Conservation (phyloP, 1,140 invertebrate genomes). For the Drosophila nebulosa region DNA sequence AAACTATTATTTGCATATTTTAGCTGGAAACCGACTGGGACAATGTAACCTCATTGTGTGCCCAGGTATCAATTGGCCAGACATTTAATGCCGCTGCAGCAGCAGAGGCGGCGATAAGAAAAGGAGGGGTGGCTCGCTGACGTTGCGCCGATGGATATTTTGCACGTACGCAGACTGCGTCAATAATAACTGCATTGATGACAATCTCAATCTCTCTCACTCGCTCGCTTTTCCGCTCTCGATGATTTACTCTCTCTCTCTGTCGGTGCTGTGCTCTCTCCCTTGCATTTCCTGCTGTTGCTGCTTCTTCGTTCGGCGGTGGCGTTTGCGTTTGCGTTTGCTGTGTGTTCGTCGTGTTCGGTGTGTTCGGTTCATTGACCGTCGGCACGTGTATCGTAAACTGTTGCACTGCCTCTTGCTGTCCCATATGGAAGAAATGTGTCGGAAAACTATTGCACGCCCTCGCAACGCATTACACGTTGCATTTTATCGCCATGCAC, state of each 20-base stretch:
- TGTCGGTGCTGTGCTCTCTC: not conserved
- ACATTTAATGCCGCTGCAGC: not conserved
- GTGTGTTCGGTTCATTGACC: slow-evolving; percentile 72
- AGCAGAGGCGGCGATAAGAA: not conserved
- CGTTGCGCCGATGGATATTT: slow-evolving; percentile 9
- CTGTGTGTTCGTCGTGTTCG: slow-evolving; percentile 10
- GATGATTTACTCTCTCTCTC: not conserved
- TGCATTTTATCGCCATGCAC: slow-evolving; percentile 73
- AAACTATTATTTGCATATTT: not conserved
- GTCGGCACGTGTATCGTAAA: slow-evolving; percentile 68
- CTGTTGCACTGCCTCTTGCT: slow-evolving; percentile 61
- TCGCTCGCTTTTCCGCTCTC: no score
- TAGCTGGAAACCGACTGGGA: not conserved
- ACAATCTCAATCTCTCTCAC: slow-evolving; percentile 16
- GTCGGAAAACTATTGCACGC: slow-evolving; percentile 58
- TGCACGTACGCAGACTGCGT: slow-evolving; percentile 60
- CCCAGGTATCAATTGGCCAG: not conserved
- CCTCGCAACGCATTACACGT: slow-evolving; percentile 54
- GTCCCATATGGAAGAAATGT: not conserved
- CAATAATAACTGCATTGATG: slow-evolving; percentile 74
- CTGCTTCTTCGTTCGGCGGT: not conserved
- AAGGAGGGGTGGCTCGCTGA: slow-evolving; percentile 1
- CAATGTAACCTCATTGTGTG: slow-evolving; percentile 10
- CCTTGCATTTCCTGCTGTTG: slow-evolving; percentile 9
- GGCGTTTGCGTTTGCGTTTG: no score